Conservation (phyloP, 2,113 vertebrate species). For the Ptychochromis oligacanthus region DNA sequence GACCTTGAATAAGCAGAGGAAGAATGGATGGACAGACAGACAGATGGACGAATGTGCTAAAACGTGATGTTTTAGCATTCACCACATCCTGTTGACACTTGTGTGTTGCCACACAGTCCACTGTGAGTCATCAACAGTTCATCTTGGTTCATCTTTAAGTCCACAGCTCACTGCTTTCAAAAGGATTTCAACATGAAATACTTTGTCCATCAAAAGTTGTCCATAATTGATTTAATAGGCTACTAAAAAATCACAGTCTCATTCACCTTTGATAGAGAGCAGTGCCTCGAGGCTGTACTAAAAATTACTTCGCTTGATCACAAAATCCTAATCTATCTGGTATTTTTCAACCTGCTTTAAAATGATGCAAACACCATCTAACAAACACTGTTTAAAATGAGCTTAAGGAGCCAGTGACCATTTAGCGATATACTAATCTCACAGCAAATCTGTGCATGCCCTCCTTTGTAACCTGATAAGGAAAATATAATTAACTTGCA, state of each 20-base stretch:
- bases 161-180: not conserved
- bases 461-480: slow-evolving; percentile 28
- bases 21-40: no score
- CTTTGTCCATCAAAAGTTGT: not conserved
- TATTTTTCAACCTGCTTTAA: not conserved
- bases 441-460: slow-evolving; percentile 4
- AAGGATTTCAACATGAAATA: not conserved
- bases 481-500: slow-evolving; percentile 15
- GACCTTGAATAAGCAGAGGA: not conserved
- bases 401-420: slow-evolving; percentile 13
- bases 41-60: not conserved
- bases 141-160: not conserved
- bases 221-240: slow-evolving; percentile 4
- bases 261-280: not conserved
- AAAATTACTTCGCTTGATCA: slow-evolving; percentile 20
- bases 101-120: not conserved
- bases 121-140: not conserved
- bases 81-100: not conserved
- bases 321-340: slow-evolving; percentile 7
- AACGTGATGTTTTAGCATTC: not conserved
- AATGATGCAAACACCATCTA: not conserved
- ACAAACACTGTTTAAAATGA: slow-evolving; percentile 8
- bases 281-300: not conserved
- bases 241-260: not conserved
- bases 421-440: slow-evolving; percentile 30